Percentiles rank a stretch among this genome's conserved stretches.
These are phyloP conservation scores for Cantharis rustica DNA, from an alignment of 2,888 invertebrate genomes.

Conservation along the genomic window DNA sequence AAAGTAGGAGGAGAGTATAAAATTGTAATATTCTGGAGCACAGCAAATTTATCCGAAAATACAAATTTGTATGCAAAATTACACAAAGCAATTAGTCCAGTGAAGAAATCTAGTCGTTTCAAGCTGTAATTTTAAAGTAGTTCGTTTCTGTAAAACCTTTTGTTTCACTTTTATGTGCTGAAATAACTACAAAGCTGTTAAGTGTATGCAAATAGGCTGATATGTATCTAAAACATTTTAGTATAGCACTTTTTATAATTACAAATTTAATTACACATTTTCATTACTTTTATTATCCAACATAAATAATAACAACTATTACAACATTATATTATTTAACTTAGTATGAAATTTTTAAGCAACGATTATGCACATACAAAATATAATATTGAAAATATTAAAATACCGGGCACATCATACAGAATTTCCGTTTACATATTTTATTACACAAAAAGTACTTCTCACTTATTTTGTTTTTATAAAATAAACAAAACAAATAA, in stretches of 20 bases:
- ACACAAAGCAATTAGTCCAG: constrained; percentile 48
- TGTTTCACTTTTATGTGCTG: constrained; percentile 30
- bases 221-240: background rate
- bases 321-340: background rate
- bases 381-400: background rate
- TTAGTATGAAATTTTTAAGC: background rate
- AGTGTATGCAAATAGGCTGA: constrained; percentile 28
- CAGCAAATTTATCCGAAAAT: constrained; percentile 36
- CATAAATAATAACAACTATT: background rate
- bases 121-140: constrained; percentile 34
- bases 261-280: background rate
- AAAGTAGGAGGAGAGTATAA: constrained; percentile 43
- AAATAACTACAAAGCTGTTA: constrained; percentile 25
- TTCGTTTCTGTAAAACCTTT: constrained; percentile 29
- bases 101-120: constrained; percentile 51
- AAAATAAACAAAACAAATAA: too few species aligned
- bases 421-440: background rate
- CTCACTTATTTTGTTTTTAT: too few species aligned
- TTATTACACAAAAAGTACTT: too few species aligned
- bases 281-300: background rate
- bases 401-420: background rate
- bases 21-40: constrained; percentile 42
- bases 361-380: background rate
- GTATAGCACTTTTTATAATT: background rate
- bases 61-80: constrained; percentile 52